These are phyloP conservation scores for Epistrophella euchroma DNA, from an alignment of 2,888 invertebrate genomes.

Conservation along the genomic window DNA sequence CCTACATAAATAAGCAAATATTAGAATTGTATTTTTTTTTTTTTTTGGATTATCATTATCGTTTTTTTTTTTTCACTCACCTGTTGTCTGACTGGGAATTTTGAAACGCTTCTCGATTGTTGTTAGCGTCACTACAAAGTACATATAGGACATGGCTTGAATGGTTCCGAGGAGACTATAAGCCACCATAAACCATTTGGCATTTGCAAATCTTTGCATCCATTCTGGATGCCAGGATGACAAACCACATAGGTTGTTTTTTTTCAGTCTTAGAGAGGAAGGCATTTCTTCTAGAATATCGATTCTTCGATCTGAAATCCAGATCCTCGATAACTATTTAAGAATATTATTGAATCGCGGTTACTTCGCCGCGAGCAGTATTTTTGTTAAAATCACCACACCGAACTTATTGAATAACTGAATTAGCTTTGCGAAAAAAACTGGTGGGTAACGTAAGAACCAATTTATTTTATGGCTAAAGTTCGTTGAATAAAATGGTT, in stretches of 20 bases:
- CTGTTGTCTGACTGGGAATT: constrained; percentile 88
- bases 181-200: constrained; percentile 86
- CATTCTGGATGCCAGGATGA: constrained; percentile 86
- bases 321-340: not conserved
- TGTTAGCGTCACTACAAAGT: constrained; percentile 87
- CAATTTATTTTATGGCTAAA: constrained; percentile 62
- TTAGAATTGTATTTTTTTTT: no score
- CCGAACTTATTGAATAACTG: constrained; percentile 45
- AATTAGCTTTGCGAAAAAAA: constrained; percentile 31
- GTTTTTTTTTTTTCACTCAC: constrained; percentile 81
- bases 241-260: constrained; percentile 84
- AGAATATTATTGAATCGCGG: not conserved
- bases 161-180: constrained; percentile 87
- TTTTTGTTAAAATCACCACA: constrained; percentile 23
- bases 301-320: not conserved
- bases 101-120: constrained; percentile 89
- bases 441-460: constrained; percentile 47
- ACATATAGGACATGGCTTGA: constrained; percentile 88
- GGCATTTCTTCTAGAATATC: constrained; percentile 36
- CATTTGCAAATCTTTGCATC: constrained; percentile 86
- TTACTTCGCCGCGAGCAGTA: constrained; percentile 26
- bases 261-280: constrained; percentile 38
- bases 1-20: constrained; percentile 82
- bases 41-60: not conserved
- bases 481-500: constrained; percentile 53